A percentile compares a stretch with the other conserved stretches of the same genome.
phyloP scores from a whole-genome alignment of 2,888 invertebrate genomes.

The Capitulum mitella region DNA sequence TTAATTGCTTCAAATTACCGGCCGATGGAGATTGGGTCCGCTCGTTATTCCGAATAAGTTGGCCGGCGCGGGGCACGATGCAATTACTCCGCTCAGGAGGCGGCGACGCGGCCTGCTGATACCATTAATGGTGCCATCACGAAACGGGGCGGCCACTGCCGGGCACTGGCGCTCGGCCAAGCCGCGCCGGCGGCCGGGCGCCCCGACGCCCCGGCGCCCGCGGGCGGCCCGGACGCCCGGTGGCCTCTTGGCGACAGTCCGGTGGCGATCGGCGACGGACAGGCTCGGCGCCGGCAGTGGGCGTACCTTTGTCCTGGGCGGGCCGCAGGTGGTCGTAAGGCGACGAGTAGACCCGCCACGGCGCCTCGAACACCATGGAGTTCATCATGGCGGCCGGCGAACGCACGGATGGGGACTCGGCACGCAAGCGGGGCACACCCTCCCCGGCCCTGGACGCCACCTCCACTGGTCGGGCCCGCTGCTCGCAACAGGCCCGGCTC shows the following conservation, averaged over 20 bases:
- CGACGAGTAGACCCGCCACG: conserved; percentile 19
- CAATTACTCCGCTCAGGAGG: not conserved
- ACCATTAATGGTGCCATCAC: not conserved
- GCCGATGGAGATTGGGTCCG: not conserved
- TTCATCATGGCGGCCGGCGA: not conserved
- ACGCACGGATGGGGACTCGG: not conserved
- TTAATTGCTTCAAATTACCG: conserved; percentile 3
- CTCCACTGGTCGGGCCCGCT: not conserved
- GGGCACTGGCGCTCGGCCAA: not conserved
- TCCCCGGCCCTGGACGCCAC: not conserved
- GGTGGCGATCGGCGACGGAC: no score
- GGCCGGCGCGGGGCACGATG: not conserved
- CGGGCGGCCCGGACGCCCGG: no score
- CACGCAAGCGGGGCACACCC: not conserved
- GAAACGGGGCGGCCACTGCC: not conserved
- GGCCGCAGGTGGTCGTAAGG: conserved; percentile 26
- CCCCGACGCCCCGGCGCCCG: no score
- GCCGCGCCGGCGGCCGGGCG: not conserved
- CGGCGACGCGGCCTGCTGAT: not conserved
- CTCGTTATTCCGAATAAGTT: not conserved
- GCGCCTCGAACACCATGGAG: conserved; percentile 9
- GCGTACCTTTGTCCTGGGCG: not conserved
- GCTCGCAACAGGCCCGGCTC: not conserved
- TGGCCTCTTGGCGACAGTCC: no score
- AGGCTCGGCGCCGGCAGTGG: not conserved